Evolutionary conservation across 2,888 invertebrate genomes (phyloP), one percentile per base, ranked within the genome.

Genomic region (Tortrix viridana): DNA sequence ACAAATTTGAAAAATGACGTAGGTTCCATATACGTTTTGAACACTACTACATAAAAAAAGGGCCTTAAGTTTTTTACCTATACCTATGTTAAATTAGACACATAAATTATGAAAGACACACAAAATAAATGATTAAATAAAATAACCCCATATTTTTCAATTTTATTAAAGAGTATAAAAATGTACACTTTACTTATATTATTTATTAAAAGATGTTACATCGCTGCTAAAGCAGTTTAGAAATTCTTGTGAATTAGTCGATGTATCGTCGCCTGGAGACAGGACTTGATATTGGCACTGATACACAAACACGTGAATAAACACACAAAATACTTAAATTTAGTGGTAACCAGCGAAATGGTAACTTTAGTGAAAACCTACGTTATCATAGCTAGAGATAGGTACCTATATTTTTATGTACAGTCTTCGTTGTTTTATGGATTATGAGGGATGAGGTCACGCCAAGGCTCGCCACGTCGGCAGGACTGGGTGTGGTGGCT

Each of bases 161-260:
- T 85, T 91, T 90, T 91, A 91, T 89, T 91, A 82, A 85, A 83
- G 83, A 78, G 85, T 89, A 89, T 83, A 88, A 89, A 89, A 89
- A 87, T 86, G 79, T 88, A 88, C 86, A 88, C 80, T 75, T 77
- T 79, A 80, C 80, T 83, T 84, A 84, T 71, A 76, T 75, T 81
- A 84, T 79, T 74, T 71, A 74, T 74, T 79, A 80, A 80, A 71
- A 70, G 69, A 77, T 70, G 77, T 75, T 79, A 75, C 74, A 73
- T 76, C 71, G 73, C 74, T 73, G 72, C 73, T 76, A 67, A 61
- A 50, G 65, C 56, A 67, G 72, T 53, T 61, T 67, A 69, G 69
- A 68, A 73, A 72, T 74, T 60, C 44, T 54, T 43, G 61, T 65
- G 60, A 65, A 67, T 63, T 32, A 50, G 66, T 65, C 65, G 64